These are phyloP conservation scores for Linurgus olivaceus DNA, from an alignment of 2,797 vertebrate species.

Conservation along the genomic window DNA sequence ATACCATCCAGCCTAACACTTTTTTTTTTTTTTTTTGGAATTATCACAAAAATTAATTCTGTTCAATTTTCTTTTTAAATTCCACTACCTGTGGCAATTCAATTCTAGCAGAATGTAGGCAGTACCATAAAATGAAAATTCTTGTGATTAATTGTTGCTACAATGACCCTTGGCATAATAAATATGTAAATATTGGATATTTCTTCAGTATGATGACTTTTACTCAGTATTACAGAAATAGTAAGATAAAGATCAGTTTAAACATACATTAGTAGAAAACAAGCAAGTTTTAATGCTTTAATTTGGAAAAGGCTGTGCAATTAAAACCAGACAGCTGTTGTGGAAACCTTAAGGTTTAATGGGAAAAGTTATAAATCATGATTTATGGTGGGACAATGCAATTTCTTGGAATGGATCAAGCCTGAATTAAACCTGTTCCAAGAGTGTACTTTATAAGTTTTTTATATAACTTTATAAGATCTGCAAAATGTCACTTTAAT, in stretches of 20 bases:
- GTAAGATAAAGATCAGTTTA: neutral
- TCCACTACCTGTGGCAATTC: neutral
- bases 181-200: conserved; percentile 1
- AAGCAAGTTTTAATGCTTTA: neutral
- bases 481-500: conserved; percentile 8
- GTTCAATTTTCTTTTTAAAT: neutral
- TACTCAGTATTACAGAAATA: neutral
- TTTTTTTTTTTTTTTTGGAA: neutral
- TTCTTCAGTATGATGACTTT: neutral
- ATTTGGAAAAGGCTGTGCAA: conserved; percentile 7
- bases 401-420: conserved; percentile 7
- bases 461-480: neutral
- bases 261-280: neutral
- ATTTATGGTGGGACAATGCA: conserved; percentile 25
- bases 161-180: neutral
- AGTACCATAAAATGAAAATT: neutral
- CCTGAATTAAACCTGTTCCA: neutral
- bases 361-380: neutral
- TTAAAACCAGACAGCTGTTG: conserved; percentile 30
- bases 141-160: neutral
- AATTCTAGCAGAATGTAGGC: neutral
- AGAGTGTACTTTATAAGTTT: neutral
- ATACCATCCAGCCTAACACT: neutral
- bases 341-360: conserved; percentile 3
- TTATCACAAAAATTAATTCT: neutral